Evolutionary conservation across 2,113 vertebrate species (phyloP), one percentile per base, ranked within the genome.

Genomic region (Martes martes): DNA sequence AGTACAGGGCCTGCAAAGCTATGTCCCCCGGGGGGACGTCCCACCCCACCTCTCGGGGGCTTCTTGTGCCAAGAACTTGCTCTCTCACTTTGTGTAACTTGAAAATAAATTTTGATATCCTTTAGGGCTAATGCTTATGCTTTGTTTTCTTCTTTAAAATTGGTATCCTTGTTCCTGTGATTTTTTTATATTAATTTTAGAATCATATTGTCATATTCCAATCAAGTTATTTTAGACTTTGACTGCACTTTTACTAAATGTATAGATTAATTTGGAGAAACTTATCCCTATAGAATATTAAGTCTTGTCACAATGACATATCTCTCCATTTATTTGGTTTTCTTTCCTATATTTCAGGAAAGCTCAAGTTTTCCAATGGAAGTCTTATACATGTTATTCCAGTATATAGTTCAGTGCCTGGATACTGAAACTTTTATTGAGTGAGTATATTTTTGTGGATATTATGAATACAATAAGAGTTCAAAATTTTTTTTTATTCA

Each of bases 321-420:
- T 61, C 59, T 78, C 33, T 82, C 52, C 69, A 31, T 65, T 96
- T 74, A 86, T 87, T 73, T 93, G 47, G 14, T 55, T 33, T 73
- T 69, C 28, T 83, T 94, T 78, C 45, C 19, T 82, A 71, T 89
- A 21, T 76, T 94, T 96, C 31, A 82, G 92, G 69, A 88, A 97
- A 36, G 21, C 92, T 96, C 78, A 78, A 61, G 81, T 79, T 88
- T 55, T 96, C 42, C 33, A 28, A 74, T 80, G 23, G 39, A 83
- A 42, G 9, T 84, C 47, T 84, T 86, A 0, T 10, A 50, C 7
- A 23, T 83, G 47, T 71, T 65, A 79, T 84, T 76, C 39, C 14
- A 69, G 15, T 39, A 36, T 11, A 73, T 50, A 88, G 33, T n/a
- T 90, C 57, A 71, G 31, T 85, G 80, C 67, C 61, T 79, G 39